A percentile compares a stretch with the other conserved stretches of the same genome.
phyloP scores from a whole-genome alignment of 2,888 invertebrate genomes.

The Lepidochitona cinerea region DNA sequence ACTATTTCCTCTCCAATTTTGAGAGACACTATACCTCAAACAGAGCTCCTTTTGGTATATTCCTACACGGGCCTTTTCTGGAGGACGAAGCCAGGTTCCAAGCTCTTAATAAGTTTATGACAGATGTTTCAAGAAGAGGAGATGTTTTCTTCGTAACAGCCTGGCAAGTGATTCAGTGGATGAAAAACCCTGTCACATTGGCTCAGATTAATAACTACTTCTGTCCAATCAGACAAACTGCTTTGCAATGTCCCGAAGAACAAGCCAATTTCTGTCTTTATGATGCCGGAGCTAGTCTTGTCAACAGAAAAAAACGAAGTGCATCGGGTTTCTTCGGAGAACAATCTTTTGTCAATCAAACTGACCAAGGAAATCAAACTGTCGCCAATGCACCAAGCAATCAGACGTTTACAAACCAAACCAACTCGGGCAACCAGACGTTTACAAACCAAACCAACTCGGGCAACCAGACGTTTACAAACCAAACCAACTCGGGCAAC shows the following conservation, averaged over 20 bases:
- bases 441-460: neutral
- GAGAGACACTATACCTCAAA: constrained; percentile 75
- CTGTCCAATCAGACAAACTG: neutral
- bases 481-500: neutral
- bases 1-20: neutral
- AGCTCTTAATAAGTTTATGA: constrained; percentile 36
- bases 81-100: constrained; percentile 32
- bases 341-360: neutral
- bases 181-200: constrained; percentile 32
- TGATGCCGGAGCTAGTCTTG: neutral
- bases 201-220: neutral
- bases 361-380: neutral
- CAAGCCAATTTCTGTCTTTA: constrained; percentile 2
- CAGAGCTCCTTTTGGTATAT: constrained; percentile 84
- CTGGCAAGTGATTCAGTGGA: constrained; percentile 42
- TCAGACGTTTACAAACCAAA: neutral
- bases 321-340: neutral
- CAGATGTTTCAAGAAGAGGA: constrained; percentile 28
- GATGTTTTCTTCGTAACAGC: constrained; percentile 44
- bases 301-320: neutral
- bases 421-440: neutral
- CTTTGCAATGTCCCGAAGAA: neutral
- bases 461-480: neutral
- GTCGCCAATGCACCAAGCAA: neutral
- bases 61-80: constrained; percentile 81